Conservation (phyloP, 2,888 invertebrate species). For the Fragum fragum region DNA sequence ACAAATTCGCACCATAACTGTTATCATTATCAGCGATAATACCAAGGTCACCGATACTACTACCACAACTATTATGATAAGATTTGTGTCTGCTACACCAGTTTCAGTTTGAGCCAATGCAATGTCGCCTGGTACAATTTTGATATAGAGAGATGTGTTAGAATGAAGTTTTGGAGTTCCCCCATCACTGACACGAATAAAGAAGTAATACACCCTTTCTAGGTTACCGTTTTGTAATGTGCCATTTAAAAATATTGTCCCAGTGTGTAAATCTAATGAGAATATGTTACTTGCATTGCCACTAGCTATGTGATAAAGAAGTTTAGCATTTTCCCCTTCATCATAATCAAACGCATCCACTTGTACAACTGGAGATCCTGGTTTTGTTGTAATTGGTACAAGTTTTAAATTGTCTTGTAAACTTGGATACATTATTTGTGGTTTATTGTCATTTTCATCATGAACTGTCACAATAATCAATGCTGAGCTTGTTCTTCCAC, state of each 20-base stretch:
- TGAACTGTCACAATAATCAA: constrained; percentile 74
- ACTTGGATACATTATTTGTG: constrained; percentile 77
- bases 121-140: constrained; percentile 53
- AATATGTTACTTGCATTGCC: constrained; percentile 71
- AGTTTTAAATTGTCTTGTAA: constrained; percentile 70
- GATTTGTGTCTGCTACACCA: constrained; percentile 32
- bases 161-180: constrained; percentile 71
- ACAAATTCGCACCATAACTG: constrained; percentile 66
- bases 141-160: constrained; percentile 61
- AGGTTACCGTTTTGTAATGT: constrained; percentile 58
- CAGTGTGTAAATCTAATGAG: constrained; percentile 65
- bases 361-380: constrained; percentile 64
- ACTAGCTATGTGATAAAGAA: constrained; percentile 71
- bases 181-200: constrained; percentile 75
- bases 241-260: constrained; percentile 71
- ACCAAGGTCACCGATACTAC: constrained; percentile 65
- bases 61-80: constrained; percentile 65
- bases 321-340: constrained; percentile 72
- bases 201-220: constrained; percentile 66
- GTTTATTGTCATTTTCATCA: constrained; percentile 82
- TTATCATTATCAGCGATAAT: constrained; percentile 66
- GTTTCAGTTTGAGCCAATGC: neutral
- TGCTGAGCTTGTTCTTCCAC: constrained; percentile 75
- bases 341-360: constrained; percentile 75
- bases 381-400: constrained; percentile 55